A percentile compares a stretch with the other conserved stretches of the same genome.
phyloP scores from a whole-genome alignment of 2,888 invertebrate genomes.

The Hypercompe scribonia region DNA sequence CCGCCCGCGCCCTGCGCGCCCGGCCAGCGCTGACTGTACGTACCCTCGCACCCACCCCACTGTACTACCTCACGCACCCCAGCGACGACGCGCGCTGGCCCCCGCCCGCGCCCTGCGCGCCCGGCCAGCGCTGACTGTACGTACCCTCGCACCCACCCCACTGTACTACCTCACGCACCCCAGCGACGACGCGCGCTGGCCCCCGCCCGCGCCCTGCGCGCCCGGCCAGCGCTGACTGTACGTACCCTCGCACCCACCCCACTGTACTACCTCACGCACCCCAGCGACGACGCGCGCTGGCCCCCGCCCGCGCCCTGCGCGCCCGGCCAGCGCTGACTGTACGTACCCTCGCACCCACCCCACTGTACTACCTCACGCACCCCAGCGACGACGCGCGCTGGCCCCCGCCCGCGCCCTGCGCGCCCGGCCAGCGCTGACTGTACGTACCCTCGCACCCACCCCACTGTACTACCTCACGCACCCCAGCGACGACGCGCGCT shows the following conservation, averaged over 20 bases:
- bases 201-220: not conserved
- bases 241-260: not conserved
- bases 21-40: too few relatives aligned
- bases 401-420: conserved; percentile 1
- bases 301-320: too few relatives aligned
- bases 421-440: conserved; percentile 50
- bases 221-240: conserved; percentile 52
- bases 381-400: conserved; percentile 68
- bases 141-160: not conserved
- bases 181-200: conserved; percentile 67
- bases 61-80: conserved; percentile 74
- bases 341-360: too few relatives aligned
- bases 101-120: not conserved
- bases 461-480: conserved; percentile 71
- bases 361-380: conserved; percentile 72
- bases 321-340: too few relatives aligned
- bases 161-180: conserved; percentile 73
- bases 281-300: too few relatives aligned
- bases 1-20: too few relatives aligned
- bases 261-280: not conserved
- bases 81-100: conserved; percentile 65
- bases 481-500: conserved; percentile 69
- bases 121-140: conserved; percentile 52
- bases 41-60: not conserved
- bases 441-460: conserved; percentile 6